Base-by-base conservation (phyloP, 2,888 invertebrate species). In the Melieria picta region DNA sequence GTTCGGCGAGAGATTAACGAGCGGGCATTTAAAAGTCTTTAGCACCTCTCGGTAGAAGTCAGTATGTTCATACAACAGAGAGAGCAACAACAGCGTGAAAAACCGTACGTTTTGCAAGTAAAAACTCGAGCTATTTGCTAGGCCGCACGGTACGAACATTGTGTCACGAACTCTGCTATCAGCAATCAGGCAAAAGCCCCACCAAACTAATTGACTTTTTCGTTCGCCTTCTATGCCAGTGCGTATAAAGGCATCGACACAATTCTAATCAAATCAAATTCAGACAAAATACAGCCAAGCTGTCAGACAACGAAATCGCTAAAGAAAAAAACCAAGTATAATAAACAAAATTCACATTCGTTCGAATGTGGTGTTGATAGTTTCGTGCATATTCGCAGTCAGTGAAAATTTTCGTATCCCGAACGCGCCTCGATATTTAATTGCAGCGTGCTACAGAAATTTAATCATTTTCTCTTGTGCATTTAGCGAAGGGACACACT, bases 171-270 rank as follows among this genome's bases (percentile, higher is more conserved):
- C 72, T 67, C 76, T 72, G 72, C 71, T 74, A 74, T 75, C 74
- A 77, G 70, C 60, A 72, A 58, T 62, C 65, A 58, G 45, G 30
- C 9, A 43, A 67, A 73, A 67, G 65, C 47, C 45, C 16, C 67
- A 72, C 52, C 64, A 73, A 69, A 73, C 58, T 56, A 69, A 65
- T 69, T 63, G 62, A 71, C 68, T 68, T 16, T 16, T 0, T 60
- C 30, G 50, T 89, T 90, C 89, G 91, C 93, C 94, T 94, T 94
- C 94, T 94, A 90, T 92, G 89, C 94, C 94, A 94, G 94, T 94
- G 94, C 89, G 94, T 93, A 93, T 94, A 94, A 94, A 94, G 94
- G 94, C 91, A 86, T 75, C 80, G 80, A 81, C 88, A 78, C 63
- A 52, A 13, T 61, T 65, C 65, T 55, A 70, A 52, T 71, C 65